Base-by-base conservation (phyloP, 2,113 vertebrate genomes). In the Sinosuthora webbiana region DNA sequence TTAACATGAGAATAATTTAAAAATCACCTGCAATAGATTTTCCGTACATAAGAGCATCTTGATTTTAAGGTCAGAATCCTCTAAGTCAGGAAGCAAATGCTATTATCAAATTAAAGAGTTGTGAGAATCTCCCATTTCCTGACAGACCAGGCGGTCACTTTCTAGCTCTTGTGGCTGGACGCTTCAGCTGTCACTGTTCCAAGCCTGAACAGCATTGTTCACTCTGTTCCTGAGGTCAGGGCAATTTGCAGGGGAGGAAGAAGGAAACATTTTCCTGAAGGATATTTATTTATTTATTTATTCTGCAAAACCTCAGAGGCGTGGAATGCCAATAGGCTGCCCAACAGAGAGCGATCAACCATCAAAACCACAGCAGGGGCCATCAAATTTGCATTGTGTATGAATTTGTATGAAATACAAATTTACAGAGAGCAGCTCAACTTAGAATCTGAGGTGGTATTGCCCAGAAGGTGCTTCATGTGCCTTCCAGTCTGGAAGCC, bases 91-190 rank as follows among this genome's bases (percentile, higher is more conserved):
- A 97, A 96, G 93, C 41, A 74, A 94, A 65, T 0, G 68, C 69
- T 93, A 89, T 96, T 96, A 96, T 57, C 83, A 89, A 96, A 92
- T 96, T 90, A 94, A 84, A 92, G 86, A 82, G 53, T 81, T 78
- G 69, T 68, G 90, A 96, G 88, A 69, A 94, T 96, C 95, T 96
- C 94, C 22, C 86, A 87, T 94, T 96, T 96, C 88, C 95, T 93
- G 95, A 84, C 9, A 22, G 62, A 84, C 24, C 77, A 50, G 64
- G 90, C 83, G 60, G 73, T 89, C 62, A 60, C 14, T 82, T 94
- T 82, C 60, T 92, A 90, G 44, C 47, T 47, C 60, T 86, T 71
- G 73, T 90, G 92, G 69, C 80, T 53, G 80, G 77, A 78, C 55
- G 41, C 79, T 89, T 92, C 68, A 42, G 89, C 92, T 97, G 94